Percentiles rank a stretch among this genome's conserved stretches.
phyloP scores from a whole-genome alignment of 1,140 invertebrate species.

The Calliphora vicina region DNA sequence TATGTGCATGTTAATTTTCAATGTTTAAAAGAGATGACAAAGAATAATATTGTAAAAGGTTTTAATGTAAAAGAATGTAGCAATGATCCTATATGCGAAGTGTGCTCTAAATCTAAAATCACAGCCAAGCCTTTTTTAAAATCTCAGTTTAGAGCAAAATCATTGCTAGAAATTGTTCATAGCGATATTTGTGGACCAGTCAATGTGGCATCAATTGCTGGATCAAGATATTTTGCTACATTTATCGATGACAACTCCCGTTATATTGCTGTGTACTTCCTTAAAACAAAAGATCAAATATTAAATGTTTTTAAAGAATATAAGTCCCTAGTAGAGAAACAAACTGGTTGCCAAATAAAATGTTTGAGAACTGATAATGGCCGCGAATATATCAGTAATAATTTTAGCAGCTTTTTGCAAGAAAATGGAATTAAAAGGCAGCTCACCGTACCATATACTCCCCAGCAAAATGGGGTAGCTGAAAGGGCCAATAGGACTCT shows the following conservation, averaged over 20 bases:
- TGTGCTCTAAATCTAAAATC: conserved; percentile 29
- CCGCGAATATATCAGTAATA: conserved; percentile 45
- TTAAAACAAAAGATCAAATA: conserved; percentile 52
- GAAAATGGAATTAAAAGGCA: conserved; percentile 44
- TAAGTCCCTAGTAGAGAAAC: conserved; percentile 49
- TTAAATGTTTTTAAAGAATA: conserved; percentile 47
- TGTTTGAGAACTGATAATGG: conserved; percentile 53
- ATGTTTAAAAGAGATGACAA: too few species aligned
- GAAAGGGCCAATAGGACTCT: conserved; percentile 53
- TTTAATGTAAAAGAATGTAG: too few species aligned
- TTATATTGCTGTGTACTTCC: conserved; percentile 48
- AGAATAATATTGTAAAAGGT: too few species aligned
- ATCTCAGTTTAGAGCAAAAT: conserved; percentile 4
- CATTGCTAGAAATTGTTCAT: conserved; percentile 57
- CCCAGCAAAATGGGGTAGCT: conserved; percentile 55
- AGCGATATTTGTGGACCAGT: conserved; percentile 63
- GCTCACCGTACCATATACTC: conserved; percentile 49
- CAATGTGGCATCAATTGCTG: conserved; percentile 46
- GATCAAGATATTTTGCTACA: conserved; percentile 48
- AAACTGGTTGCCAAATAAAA: conserved; percentile 49
- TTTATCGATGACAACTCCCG: conserved; percentile 56
- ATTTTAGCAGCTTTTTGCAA: conserved; percentile 47
- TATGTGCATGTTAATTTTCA: too few species aligned
- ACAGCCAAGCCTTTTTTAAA: conserved; percentile 26
- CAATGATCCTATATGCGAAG: too few species aligned